Base-by-base conservation (phyloP, 2,888 invertebrate species). In the Pantelozetes paolii region DNA sequence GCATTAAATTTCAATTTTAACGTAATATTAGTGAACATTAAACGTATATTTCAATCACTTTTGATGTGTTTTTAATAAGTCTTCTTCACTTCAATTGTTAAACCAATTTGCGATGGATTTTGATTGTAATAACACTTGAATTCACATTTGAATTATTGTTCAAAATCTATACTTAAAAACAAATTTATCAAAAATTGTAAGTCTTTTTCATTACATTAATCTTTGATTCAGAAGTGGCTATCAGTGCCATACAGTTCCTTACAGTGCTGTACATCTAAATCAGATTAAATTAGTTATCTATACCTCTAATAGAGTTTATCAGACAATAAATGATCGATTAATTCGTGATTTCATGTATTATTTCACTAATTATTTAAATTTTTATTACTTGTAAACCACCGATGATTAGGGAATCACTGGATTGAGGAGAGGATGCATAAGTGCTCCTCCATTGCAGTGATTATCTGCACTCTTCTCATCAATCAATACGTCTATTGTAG, bases 401-500 rank as follows among this genome's bases (percentile, higher is more conserved):
- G 26, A 57, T 40, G 20, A 23, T 32, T 40, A 69, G 69, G 69
- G 28, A 26, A 69, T 69, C 45, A 69, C 42, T 45, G 23, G 40
- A 69, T 23, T 20, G 13, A 11, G 26, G 69, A 69, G 69, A 69
- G 69, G 69, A 69, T 69, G 69, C 69, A 45, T 45, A 42, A 23
- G 28, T 36, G 62, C 62, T 69, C 69, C 69, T 69, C 69, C 8
- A 11, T 69, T 42, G 69, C 36, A 69, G 69, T 69, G 45, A 69
- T 69, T 42, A 18, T 69, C 45, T 69, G 15, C 69, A 69, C 23
- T 23, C n/a, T 23, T 13, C 26, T 69, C 42, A 20, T 69, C 26
- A 69, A 23, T 69, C 26, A 69, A 42, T 69, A 45, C 36, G 42
- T 45, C 15, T 20, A 23, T 67, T 69, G 45, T 23, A 69, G 28